These are phyloP conservation scores for Lineus longissimus DNA, from an alignment of 1,140 invertebrate genomes.

Conservation along the genomic window DNA sequence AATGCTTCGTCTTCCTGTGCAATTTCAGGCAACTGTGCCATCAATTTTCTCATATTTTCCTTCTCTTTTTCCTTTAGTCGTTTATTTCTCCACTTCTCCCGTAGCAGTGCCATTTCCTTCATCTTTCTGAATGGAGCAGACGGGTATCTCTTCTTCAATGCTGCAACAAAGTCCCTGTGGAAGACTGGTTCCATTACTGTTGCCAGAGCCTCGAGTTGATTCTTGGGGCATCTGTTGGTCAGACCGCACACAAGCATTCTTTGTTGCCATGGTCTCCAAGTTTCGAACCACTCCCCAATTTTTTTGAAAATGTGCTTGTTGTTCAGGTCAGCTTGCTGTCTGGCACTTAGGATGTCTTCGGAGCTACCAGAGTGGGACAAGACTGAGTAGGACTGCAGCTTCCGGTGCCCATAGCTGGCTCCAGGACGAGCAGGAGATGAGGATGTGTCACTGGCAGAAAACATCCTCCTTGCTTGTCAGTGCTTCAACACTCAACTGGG, in stretches of 20 bases:
- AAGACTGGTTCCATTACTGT: conserved; percentile 43
- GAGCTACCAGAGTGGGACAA: not conserved
- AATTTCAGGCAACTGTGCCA: not conserved
- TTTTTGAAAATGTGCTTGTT: conserved; percentile 43
- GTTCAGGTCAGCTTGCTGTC: conserved; percentile 23
- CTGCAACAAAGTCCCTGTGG: conserved; percentile 39
- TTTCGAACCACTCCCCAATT: conserved; percentile 40
- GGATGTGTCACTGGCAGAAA: too few species aligned
- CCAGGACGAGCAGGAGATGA: not conserved
- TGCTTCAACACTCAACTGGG: too few species aligned
- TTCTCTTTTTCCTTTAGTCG: not conserved
- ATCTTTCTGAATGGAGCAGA: conserved; percentile 25
- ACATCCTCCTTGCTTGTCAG: too few species aligned
- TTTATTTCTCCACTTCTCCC: not conserved
- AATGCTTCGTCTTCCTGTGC: not conserved
- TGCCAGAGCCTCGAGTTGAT: conserved; percentile 40
- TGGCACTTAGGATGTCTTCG: not conserved
- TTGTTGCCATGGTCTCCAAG: conserved; percentile 47
- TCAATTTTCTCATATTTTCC: not conserved
- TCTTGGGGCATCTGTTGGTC: conserved; percentile 34
- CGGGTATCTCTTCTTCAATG: conserved; percentile 29
- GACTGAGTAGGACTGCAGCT: not conserved
- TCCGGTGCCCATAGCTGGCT: not conserved
- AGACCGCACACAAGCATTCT: conserved; percentile 38
- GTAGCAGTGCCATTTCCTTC: conserved; percentile 1